Evolutionary conservation across 2,888 invertebrate species (phyloP), one percentile per base, ranked within the genome.

Genomic region (Aethes cnicana): DNA sequence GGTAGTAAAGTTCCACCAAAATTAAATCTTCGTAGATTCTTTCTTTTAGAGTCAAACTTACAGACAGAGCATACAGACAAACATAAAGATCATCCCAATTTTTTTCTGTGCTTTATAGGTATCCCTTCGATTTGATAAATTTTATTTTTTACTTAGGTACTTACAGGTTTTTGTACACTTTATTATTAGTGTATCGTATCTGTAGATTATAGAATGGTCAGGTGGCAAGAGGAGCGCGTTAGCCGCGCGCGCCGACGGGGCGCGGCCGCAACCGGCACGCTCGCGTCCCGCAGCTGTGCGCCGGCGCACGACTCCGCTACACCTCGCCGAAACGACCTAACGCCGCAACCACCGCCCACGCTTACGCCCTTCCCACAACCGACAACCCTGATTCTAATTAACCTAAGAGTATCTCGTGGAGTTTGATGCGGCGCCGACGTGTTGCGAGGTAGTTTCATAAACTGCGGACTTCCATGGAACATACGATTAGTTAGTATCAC

Each of bases 191-290:
- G 26, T 2, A 1, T 7, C 2, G 1, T 26, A 1, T 35, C 17
- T 21, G 9, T 41, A 17, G 26, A 9, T 28, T 28, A n/a, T n/a
- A 41, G 18, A 6, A 9, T 16, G 42, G 39, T 28, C 28, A 42
- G 12, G 41, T 25, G 1, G 23, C 46, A 70, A 71, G 69, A 66
- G 72, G 69, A 69, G 69, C 66, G 65, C 65, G 59, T 41, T 53
- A 62, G 61, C 60, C 76, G 75, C 75, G 74, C 69, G 72, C 75
- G 72, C 64, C 62, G 68, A 65, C 58, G 66, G 72, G 77, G 78
- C 74, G 77, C 76, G 77, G 74, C 73, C 66, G 68, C 66, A 65
- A 69, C 70, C 67, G 75, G 69, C 69, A 65, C 68, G 67, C 67
- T 66, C 57, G 66, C 65, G 62, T 59, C 55, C 56, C 55, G 55